These are phyloP conservation scores for Sitophilus oryzae DNA, from an alignment of 1,140 invertebrate genomes.

Conservation along the genomic window DNA sequence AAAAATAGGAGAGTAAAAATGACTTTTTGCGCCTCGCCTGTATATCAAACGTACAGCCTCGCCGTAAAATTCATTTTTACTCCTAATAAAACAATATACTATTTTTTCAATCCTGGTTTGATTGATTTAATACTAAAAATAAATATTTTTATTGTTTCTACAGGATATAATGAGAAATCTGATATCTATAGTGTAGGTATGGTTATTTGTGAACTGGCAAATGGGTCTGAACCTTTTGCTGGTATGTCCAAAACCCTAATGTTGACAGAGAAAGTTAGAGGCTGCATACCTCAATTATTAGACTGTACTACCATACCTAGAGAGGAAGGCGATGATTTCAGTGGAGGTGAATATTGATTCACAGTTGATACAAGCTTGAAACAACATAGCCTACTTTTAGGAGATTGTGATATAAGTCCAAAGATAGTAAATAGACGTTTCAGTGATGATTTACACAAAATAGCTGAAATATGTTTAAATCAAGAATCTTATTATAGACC, in stretches of 20 bases:
- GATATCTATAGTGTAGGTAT: slow-evolving; percentile 90
- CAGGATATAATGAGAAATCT: slow-evolving; percentile 81
- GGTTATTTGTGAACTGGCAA: slow-evolving; percentile 81
- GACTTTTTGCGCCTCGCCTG: too few relatives aligned
- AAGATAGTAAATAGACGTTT: slow-evolving; percentile 54
- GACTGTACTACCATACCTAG: slow-evolving; percentile 68
- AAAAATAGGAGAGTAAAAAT: too few relatives aligned
- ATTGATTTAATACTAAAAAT: background rate
- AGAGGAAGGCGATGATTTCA: slow-evolving; percentile 48
- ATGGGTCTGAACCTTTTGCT: slow-evolving; percentile 80
- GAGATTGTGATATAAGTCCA: slow-evolving; percentile 34
- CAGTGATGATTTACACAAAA: slow-evolving; percentile 66
- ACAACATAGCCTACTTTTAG: slow-evolving; percentile 17
- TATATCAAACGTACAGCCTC: too few relatives aligned
- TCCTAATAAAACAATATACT: too few relatives aligned
- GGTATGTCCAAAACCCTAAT: slow-evolving; percentile 79
- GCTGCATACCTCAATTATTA: slow-evolving; percentile 67
- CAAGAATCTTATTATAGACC: slow-evolving; percentile 61
- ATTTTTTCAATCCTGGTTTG: too few relatives aligned
- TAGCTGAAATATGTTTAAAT: slow-evolving; percentile 64
- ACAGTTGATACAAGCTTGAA: background rate
- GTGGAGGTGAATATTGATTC: slow-evolving; percentile 39
- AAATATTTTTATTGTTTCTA: slow-evolving; percentile 10
- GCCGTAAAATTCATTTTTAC: too few relatives aligned
- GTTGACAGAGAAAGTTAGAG: slow-evolving; percentile 82